Evolutionary conservation across 2,888 invertebrate genomes (phyloP), one percentile per base, ranked within the genome.

Genomic region (Trachelus stipa): DNA sequence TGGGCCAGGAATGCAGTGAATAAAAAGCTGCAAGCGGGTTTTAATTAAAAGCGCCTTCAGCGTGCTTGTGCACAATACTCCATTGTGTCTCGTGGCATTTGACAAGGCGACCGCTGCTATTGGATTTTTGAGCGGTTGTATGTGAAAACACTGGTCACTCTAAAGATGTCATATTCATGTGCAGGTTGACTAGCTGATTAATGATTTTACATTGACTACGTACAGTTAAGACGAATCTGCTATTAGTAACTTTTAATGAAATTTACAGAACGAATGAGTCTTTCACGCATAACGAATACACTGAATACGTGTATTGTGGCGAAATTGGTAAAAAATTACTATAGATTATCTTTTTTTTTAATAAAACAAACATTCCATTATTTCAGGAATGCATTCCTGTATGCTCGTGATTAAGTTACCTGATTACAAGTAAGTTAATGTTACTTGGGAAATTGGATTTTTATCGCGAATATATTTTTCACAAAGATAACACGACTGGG

Each of bases 41-140:
- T 89, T 88, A 87, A 89, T 89, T 88, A 88, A 88, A 88, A 87
- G 82, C 84, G 81, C 82, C 81, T 15, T 73, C 81, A 77, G 81
- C 76, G 80, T 81, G 83, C 76, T 77, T 81, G 79, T 77, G 83
- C 84, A 89, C 86, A 87, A 88, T 87, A 82, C 80, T 75, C 80
- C 74, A 85, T 88, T 88, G 86, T 85, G 81, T 84, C 82, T 80
- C 73, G 79, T 80, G 84, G 80, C 83, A 83, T 86, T 86, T 86
- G 84, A 85, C 85, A 84, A 83, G 81, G 79, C 81, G 71, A 71
- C 71, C 71, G 11, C 11, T 23, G 71, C 31, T 71, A 71, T 71
- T 71, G 71, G 11, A 71, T 71, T 11, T 11, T 71, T 4, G 71
- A 23, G 15, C 31, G 30, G 71, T 56, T 56, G 56, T 30, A 2